Conservation (phyloP, 2,888 invertebrate genomes). For the Tenthredo scrophulariae region DNA sequence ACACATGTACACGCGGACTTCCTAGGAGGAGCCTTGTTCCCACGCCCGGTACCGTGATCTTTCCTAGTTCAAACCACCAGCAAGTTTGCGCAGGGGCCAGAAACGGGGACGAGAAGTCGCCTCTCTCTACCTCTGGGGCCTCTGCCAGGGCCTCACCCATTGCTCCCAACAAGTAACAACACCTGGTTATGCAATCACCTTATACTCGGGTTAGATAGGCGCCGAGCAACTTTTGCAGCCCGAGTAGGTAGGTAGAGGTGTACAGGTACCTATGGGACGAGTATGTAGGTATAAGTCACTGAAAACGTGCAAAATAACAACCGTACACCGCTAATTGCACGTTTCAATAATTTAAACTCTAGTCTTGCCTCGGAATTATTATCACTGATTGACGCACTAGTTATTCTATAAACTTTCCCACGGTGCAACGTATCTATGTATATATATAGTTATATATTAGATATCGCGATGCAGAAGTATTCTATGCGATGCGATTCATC, state of each 20-base stretch:
- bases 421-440: background rate
- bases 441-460: background rate
- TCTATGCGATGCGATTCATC: background rate
- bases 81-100: conserved; percentile 62
- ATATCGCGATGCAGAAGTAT: background rate
- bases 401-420: conserved; percentile 44
- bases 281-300: conserved; percentile 6
- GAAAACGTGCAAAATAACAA: conserved; percentile 48
- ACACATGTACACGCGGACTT: conserved; percentile 19
- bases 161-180: conserved; percentile 26
- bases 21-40: conserved; percentile 69
- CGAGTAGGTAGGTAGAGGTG: background rate
- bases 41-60: conserved; percentile 76
- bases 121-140: conserved; percentile 58
- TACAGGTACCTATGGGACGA: background rate
- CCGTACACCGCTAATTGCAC: conserved; percentile 42
- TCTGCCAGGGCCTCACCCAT: conserved; percentile 45
- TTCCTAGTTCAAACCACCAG: conserved; percentile 60
- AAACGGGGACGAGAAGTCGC: conserved; percentile 60
- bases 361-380: conserved; percentile 26
- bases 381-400: conserved; percentile 42
- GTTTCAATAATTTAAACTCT: conserved; percentile 48
- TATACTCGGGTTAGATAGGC: conserved; percentile 7
- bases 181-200: conserved; percentile 46
- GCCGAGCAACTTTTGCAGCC: conserved; percentile 2